Conservation (phyloP, 2,888 invertebrate species). For the Vannuccia rotundouncinata region DNA sequence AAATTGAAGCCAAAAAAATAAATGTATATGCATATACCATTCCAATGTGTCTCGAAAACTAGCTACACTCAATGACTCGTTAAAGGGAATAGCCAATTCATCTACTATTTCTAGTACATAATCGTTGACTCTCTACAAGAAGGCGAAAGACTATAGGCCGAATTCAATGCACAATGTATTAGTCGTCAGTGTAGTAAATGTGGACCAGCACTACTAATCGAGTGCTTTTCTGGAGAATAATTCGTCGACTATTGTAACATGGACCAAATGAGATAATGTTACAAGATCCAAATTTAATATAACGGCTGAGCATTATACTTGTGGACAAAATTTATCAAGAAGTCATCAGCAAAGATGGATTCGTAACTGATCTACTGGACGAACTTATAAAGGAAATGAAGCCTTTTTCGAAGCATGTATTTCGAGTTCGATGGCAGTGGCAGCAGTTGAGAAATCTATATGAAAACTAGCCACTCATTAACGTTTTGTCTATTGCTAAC, state of each 20-base stretch:
- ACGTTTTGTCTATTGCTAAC: background rate
- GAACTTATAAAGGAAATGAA: slow-evolving; percentile 15
- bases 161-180: slow-evolving; percentile 11
- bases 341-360: slow-evolving; percentile 14
- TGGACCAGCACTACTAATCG: background rate
- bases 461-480: slow-evolving; percentile 12
- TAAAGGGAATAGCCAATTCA: background rate
- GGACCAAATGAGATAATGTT: slow-evolving; percentile 21
- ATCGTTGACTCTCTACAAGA: slow-evolving; percentile 14
- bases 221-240: slow-evolving; percentile 2
- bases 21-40: slow-evolving; percentile 1
- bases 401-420: slow-evolving; percentile 1
- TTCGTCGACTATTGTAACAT: slow-evolving; percentile 5
- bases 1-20: slow-evolving; percentile 5
- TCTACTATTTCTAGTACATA: background rate
- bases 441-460: slow-evolving; percentile 15
- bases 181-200: slow-evolving; percentile 7
- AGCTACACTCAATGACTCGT: background rate
- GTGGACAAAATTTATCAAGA: slow-evolving; percentile 15
- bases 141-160: slow-evolving; percentile 9
- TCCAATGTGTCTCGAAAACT: slow-evolving; percentile 10
- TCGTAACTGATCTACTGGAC: background rate
- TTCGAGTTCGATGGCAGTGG: slow-evolving; percentile 19
- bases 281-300: background rate
- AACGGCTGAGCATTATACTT: slow-evolving; percentile 7